These are phyloP conservation scores for Ophion ellenae DNA, from an alignment of 2,888 invertebrate genomes.

Conservation along the genomic window DNA sequence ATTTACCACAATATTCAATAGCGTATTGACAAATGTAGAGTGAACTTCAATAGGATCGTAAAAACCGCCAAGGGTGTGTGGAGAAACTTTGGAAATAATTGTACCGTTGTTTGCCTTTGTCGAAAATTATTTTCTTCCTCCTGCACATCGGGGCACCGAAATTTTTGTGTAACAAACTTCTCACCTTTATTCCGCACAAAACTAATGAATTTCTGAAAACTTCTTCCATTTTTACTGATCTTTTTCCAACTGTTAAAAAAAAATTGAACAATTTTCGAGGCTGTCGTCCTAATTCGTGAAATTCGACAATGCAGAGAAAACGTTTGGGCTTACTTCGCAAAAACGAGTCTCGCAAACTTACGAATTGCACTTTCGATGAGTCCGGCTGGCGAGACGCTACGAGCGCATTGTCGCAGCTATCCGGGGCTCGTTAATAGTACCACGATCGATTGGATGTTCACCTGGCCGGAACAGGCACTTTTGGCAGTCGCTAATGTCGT, in stretches of 20 bases:
- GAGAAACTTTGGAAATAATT: too few species aligned
- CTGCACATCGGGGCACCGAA: background rate
- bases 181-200: too few species aligned
- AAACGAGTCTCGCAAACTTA: conserved; percentile 91
- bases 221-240: background rate
- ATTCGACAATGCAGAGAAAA: conserved; percentile 86
- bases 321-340: conserved; percentile 94
- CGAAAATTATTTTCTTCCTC: background rate
- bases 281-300: background rate
- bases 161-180: background rate
- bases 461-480: conserved; percentile 96
- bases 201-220: too few species aligned
- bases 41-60: too few species aligned
- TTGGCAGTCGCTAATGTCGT: conserved; percentile 94
- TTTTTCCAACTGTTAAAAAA: background rate
- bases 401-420: conserved; percentile 94
- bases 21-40: too few species aligned
- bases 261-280: background rate
- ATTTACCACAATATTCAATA: too few species aligned
- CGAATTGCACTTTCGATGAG: conserved; percentile 97
- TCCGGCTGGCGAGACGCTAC: conserved; percentile 92
- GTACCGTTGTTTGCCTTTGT: background rate
- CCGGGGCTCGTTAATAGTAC: conserved; percentile 96
- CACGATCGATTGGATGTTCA: conserved; percentile 96
- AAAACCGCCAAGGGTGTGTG: too few species aligned